Evolutionary conservation across 2,113 vertebrate genomes (phyloP), one percentile per base, ranked within the genome.

Genomic region (Hystrix cristata): DNA sequence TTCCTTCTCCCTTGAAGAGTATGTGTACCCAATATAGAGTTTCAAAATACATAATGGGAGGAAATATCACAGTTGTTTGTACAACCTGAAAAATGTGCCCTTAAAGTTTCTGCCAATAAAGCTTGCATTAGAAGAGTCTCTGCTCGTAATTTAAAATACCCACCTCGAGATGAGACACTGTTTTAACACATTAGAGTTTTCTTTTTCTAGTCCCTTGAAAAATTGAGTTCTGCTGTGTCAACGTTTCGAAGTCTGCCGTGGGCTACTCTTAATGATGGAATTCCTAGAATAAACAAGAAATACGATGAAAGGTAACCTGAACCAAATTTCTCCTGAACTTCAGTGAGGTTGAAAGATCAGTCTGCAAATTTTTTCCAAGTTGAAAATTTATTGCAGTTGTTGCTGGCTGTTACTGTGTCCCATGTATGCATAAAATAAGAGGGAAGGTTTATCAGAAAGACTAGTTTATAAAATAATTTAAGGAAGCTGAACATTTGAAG

Each of bases 281-380:
- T 98, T 98, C 19, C 83, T 94, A 90, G 95, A 97, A 94, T 92
- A 98, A 98, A 90, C 60, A 97, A 0, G 4, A 76, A 96, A 71
- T 53, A 97, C 79, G 34, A 92, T 93, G 83, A 98, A 98, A 97
- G 43, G 67, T 48, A 91, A 74, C 15, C n/a, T 95, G 94, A 97
- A 95, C 83, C 92, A 43, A 82, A 13, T 96, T 97, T 96, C 72
- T 72, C 48, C 95, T 84, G 81, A 83, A 67, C 57, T 93, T 71
- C 14, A 95, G 92, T 95, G 91, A 97, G 13, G 48, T 72, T 51
- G 25, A 97, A 90, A 51, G 46, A 62, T 95, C 69, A 55, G 14
- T 43, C 16, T 78, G 25, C 55, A 93, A 95, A 95, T 95, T 90
- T 67, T 46, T 38, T 93, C 46, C 86, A 95, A 98, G 21, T n/a